Percentiles rank a stretch among this genome's conserved stretches.
Evolutionary conservation across 2,113 vertebrate species (phyloP).

Genomic region (Fregata magnificens): DNA sequence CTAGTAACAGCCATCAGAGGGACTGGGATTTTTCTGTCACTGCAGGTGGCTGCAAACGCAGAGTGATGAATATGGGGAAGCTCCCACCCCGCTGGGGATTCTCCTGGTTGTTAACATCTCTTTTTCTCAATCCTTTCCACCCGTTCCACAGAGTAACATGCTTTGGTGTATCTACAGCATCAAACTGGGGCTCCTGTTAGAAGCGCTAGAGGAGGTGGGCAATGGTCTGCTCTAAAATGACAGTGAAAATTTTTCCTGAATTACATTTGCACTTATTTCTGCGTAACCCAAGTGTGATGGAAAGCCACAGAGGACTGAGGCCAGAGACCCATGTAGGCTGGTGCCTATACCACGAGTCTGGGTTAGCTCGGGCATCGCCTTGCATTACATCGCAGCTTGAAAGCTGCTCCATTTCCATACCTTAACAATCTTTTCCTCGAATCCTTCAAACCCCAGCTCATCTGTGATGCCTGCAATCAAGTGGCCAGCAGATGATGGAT

Average conservation of each 20-base stretch:
- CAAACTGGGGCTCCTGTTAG: neutral
- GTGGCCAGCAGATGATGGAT: neutral
- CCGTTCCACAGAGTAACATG: fast-evolving
- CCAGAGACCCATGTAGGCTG: neutral
- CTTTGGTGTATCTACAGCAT: neutral
- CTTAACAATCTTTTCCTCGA: neutral
- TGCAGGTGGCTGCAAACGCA: neutral
- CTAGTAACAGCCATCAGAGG: neutral
- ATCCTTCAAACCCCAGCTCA: neutral
- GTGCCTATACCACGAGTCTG: fast-evolving
- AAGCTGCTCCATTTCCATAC: neutral
- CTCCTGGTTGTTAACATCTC: neutral
- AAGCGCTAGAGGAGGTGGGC: neutral
- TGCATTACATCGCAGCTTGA: neutral
- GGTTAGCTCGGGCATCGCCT: neutral
- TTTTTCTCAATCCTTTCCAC: neutral
- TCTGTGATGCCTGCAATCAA: neutral
- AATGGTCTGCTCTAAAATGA: neutral
- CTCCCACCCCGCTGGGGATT: fast-evolving
- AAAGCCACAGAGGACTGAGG: neutral
- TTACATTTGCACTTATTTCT: neutral
- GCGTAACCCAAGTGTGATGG: neutral
- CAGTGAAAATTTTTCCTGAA: neutral
- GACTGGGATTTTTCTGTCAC: neutral
- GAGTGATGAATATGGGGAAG: neutral